These are phyloP conservation scores for Drosophila santomea DNA, from an alignment of 1,140 invertebrate species.

Conservation along the genomic window DNA sequence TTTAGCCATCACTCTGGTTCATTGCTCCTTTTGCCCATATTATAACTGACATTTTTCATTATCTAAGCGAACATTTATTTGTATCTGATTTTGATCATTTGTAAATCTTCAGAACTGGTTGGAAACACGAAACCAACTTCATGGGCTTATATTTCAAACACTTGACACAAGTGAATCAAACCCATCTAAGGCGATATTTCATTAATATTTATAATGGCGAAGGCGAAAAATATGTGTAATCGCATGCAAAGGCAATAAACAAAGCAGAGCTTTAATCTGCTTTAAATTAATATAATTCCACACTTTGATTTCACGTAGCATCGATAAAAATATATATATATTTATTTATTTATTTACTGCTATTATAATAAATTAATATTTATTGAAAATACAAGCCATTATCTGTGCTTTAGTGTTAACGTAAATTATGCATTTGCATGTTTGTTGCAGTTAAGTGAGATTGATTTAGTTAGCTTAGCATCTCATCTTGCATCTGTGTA, in stretches of 20 bases:
- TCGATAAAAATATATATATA: slow-evolving; percentile 12
- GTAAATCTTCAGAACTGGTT: slow-evolving; percentile 46
- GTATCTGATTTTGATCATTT: slow-evolving; percentile 13
- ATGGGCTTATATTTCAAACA: slow-evolving; percentile 41
- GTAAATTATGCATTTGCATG: slow-evolving; percentile 15
- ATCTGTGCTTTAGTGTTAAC: slow-evolving; percentile 1
- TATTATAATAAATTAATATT: slow-evolving; percentile 35
- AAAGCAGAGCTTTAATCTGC: slow-evolving; percentile 29
- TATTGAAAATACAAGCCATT: slow-evolving; percentile 18
- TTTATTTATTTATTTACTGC: slow-evolving; percentile 3
- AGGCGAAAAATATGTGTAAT: slow-evolving; percentile 28
- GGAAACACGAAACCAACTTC: slow-evolving; percentile 27
- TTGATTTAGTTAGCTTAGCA: slow-evolving; percentile 7
- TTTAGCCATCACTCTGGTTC: slow-evolving; percentile 27
- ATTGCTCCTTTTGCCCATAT: slow-evolving; percentile 34
- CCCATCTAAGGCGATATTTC: slow-evolving; percentile 32
- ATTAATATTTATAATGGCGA: slow-evolving; percentile 51
- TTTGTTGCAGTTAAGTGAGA: slow-evolving; percentile 5
- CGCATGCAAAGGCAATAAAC: slow-evolving; percentile 29
- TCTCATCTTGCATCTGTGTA: background rate
- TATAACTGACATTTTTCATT: slow-evolving; percentile 34
- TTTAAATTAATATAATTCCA: slow-evolving; percentile 42
- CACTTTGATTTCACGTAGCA: slow-evolving; percentile 17
- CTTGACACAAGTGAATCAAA: slow-evolving; percentile 41
- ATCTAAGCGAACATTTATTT: slow-evolving; percentile 23